Conservation (phyloP, 1,140 invertebrate genomes). For the Pseudomyrmex sp. region DNA sequence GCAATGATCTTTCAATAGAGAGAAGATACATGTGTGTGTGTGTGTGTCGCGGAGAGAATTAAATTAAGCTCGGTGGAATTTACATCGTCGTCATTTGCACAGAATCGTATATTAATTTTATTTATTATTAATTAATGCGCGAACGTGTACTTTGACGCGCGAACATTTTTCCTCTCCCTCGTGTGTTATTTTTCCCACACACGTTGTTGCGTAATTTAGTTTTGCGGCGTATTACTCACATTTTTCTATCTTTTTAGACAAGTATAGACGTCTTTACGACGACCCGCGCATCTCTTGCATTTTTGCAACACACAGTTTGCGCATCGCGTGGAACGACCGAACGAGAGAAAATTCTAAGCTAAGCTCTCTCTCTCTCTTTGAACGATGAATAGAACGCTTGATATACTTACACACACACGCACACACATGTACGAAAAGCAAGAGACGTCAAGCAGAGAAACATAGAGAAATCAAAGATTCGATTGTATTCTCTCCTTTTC, state of each 20-base stretch:
- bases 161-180: too few relatives aligned
- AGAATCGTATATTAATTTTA: too few relatives aligned
- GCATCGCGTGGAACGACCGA: not conserved
- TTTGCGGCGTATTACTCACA: not conserved
- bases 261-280: too few relatives aligned
- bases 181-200: too few relatives aligned
- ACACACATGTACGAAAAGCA: not conserved
- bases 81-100: too few relatives aligned
- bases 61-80: too few relatives aligned
- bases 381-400: constrained; percentile 57
- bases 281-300: not conserved
- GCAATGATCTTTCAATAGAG: not conserved
- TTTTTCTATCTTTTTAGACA: not conserved
- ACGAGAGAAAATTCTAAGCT: not conserved
- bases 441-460: constrained; percentile 33
- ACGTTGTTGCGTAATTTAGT: too few relatives aligned
- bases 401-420: not conserved
- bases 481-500: constrained; percentile 59
- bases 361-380: not conserved
- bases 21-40: not conserved
- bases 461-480: constrained; percentile 70
- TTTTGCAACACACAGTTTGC: not conserved
- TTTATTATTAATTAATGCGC: too few relatives aligned
- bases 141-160: too few relatives aligned
- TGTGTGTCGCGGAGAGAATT: too few relatives aligned